phyloP scores from a whole-genome alignment of 2,797 vertebrate genomes.

The Caiman crocodilus region DNA sequence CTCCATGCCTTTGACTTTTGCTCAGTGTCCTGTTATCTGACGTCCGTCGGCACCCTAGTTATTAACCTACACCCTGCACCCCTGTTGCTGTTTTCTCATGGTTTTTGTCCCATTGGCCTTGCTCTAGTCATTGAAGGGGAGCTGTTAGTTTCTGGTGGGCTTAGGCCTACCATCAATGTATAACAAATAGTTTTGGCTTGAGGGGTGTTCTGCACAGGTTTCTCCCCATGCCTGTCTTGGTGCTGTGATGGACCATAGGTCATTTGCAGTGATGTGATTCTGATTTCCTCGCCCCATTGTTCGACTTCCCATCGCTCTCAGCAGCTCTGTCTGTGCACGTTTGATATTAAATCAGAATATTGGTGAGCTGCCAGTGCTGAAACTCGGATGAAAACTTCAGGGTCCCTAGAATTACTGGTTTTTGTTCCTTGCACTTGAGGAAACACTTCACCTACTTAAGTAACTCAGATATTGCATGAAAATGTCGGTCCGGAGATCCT shows the following conservation, averaged over 20 bases:
- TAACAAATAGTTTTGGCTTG: too few species aligned
- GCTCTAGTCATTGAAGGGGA: too few species aligned
- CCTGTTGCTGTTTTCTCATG: too few species aligned
- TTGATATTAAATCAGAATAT: not conserved
- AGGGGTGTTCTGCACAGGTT: not conserved
- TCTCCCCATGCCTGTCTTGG: not conserved
- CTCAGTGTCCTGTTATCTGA: too few species aligned
- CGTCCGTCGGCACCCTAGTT: too few species aligned
- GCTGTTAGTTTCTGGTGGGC: too few species aligned
- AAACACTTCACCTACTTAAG: fast-evolving
- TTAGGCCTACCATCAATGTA: too few species aligned
- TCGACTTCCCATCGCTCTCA: not conserved
- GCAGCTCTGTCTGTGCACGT: not conserved
- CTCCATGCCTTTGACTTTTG: not conserved
- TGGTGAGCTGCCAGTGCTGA: not conserved
- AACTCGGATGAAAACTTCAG: not conserved
- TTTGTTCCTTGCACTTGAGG: not conserved
- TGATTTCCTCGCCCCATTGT: fast-evolving
- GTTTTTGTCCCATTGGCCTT: too few species aligned
- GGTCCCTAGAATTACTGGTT: not conserved
- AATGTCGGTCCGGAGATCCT: not conserved
- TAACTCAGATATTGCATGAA: not conserved
- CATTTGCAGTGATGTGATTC: not conserved
- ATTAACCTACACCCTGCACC: too few species aligned
- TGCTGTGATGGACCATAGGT: not conserved